A percentile compares a stretch with the other conserved stretches of the same genome.
Evolutionary conservation across 2,113 vertebrate genomes (phyloP).

Genomic region (Cryptomyrus ogoouensis): DNA sequence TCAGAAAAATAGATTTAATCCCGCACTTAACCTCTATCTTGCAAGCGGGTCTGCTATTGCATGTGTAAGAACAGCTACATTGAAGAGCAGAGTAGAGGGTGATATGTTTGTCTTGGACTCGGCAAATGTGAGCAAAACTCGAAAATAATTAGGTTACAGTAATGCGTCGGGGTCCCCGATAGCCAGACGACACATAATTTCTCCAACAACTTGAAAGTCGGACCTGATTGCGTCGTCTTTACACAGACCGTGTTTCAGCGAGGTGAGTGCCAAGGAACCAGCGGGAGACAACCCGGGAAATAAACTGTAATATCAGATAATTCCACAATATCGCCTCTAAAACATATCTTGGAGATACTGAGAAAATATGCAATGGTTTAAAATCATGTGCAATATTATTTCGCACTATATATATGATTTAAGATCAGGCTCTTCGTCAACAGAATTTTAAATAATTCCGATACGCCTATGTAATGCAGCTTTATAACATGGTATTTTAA

Average conservation of each 20-base stretch:
- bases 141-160: neutral
- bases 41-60: neutral
- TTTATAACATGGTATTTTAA: neutral
- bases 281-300: neutral
- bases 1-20: neutral
- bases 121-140: neutral
- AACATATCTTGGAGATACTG: neutral
- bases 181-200: neutral
- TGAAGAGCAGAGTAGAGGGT: neutral
- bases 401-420: neutral
- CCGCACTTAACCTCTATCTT: neutral
- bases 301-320: neutral
- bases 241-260: neutral
- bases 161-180: neutral
- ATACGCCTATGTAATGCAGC: neutral
- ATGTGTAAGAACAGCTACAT: neutral
- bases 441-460: neutral
- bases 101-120: neutral
- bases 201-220: neutral
- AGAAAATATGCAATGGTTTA: neutral
- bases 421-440: neutral
- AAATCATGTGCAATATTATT: neutral
- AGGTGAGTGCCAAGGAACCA: neutral
- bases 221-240: neutral
- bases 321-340: neutral